A percentile compares a stretch with the other conserved stretches of the same genome.
Conservation (phyloP, 2,113 vertebrate species). For the Columba janthina region DNA sequence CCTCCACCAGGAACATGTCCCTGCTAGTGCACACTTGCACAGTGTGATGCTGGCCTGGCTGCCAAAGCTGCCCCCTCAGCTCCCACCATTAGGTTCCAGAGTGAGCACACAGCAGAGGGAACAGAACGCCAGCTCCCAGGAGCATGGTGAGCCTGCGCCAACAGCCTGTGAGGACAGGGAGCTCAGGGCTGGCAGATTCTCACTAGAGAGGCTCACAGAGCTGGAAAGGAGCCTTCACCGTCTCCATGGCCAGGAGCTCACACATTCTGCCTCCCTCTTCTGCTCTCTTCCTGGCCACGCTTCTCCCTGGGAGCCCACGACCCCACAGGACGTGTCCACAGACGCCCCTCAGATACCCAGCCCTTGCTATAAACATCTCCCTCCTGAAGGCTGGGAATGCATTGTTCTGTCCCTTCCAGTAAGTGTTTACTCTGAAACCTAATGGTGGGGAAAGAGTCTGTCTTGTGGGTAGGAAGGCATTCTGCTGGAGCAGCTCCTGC, state of each 20-base stretch:
- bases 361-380: background rate
- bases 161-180: background rate
- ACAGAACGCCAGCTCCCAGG: slow-evolving; percentile 10
- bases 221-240: slow-evolving; percentile 20
- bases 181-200: slow-evolving; percentile 40
- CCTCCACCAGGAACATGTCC: background rate
- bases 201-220: background rate
- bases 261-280: background rate
- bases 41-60: rapidly evolving
- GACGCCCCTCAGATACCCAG: background rate
- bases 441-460: background rate
- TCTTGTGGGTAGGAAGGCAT: background rate
- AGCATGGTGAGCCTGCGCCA: background rate
- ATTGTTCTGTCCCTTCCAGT: background rate
- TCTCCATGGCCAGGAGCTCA: slow-evolving; percentile 20
- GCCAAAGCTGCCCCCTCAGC: background rate
- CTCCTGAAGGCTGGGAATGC: background rate
- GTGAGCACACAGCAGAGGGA: background rate
- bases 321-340: background rate
- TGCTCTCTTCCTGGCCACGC: background rate
- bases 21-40: background rate
- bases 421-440: background rate
- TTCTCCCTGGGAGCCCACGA: background rate
- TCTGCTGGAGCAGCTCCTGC: background rate
- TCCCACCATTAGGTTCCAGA: slow-evolving; percentile 41